These are phyloP conservation scores for Hipparchia semele DNA, from an alignment of 2,888 invertebrate species.

Conservation along the genomic window DNA sequence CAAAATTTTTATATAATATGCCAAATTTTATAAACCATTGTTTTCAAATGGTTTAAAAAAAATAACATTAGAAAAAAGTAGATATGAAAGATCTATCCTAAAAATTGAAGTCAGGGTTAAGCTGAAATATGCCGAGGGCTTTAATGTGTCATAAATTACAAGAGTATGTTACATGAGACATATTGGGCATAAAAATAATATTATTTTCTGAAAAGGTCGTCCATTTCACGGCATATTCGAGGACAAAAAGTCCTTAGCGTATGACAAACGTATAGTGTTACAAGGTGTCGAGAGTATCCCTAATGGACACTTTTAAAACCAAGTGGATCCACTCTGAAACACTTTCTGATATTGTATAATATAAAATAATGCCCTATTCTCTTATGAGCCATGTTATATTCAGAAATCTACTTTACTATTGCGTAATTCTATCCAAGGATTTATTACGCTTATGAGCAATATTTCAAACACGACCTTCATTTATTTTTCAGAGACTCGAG, in stretches of 20 bases:
- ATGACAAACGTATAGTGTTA: conserved; percentile 14
- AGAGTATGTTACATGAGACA: too few species aligned
- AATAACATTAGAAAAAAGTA: too few species aligned
- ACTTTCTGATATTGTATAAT: conserved; percentile 5
- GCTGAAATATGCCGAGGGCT: too few species aligned
- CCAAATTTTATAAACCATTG: neutral
- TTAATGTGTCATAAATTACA: too few species aligned
- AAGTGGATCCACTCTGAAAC: conserved; percentile 3
- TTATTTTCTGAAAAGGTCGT: neutral
- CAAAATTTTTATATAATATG: too few species aligned
- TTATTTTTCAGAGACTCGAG: neutral
- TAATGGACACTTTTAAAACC: conserved; percentile 17
- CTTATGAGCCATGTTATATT: neutral
- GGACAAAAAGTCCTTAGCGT: neutral
- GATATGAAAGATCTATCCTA: too few species aligned
- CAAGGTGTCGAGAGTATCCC: conserved; percentile 10
- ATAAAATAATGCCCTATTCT: neutral
- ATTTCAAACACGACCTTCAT: neutral
- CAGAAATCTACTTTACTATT: neutral
- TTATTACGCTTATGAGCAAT: neutral
- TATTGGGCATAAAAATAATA: too few species aligned
- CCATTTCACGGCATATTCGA: neutral
- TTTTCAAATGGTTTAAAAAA: neutral
- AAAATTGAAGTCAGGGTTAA: too few species aligned
- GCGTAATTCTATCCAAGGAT: neutral